Base-by-base conservation (phyloP, 2,888 invertebrate species). In the Halictus quadricinctus region DNA sequence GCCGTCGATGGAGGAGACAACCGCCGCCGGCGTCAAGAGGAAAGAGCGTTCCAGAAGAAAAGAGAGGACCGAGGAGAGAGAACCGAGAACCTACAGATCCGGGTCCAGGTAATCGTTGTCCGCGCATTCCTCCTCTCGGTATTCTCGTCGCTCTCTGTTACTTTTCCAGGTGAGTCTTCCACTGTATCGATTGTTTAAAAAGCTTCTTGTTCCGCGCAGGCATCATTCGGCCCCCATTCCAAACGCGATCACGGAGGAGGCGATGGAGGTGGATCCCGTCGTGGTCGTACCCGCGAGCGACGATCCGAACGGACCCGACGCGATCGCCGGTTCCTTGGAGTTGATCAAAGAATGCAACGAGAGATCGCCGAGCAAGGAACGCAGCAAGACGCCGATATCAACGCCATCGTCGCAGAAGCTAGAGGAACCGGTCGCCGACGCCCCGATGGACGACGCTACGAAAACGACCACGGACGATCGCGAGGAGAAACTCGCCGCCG, bases 1-100 rank as follows among this genome's bases (percentile, higher is more conserved):
- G n/a, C 96, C 96, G 90, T 97, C 97, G 70, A 96, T 97, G 88
- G 97, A 96, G 94, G 96, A 95, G 54, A 90, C 87, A 1, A 85
- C 86, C 0, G 91, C 91, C 1, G 91, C 92, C 25, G 93, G 93
- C 10, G 95, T 95, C 29, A 95, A 96, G 78, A 95, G 96, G 89
- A 96, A 97, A 94, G 97, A 97, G 95, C 97, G 97, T 92, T 91
- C 93, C 50, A 91, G 92, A 80, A 93, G 92, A 86, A 94, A 93
- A 84, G 92, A 93, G 7, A 89, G 88, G 43, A 87, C 87, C 41
- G 93, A 94, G n/a, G 92, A 93, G 50, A 90, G 91, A 78, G 92
- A 94, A 70, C 87, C 89, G 5, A 91, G 91, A 81, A 69, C 88
- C 21, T 94, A 93, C 48, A 91, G 89, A 85, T 92, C 93, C 46